Percentiles rank a stretch among this genome's conserved stretches.
Conservation (phyloP, 1,140 invertebrate genomes). For the Drosophila hydei region DNA sequence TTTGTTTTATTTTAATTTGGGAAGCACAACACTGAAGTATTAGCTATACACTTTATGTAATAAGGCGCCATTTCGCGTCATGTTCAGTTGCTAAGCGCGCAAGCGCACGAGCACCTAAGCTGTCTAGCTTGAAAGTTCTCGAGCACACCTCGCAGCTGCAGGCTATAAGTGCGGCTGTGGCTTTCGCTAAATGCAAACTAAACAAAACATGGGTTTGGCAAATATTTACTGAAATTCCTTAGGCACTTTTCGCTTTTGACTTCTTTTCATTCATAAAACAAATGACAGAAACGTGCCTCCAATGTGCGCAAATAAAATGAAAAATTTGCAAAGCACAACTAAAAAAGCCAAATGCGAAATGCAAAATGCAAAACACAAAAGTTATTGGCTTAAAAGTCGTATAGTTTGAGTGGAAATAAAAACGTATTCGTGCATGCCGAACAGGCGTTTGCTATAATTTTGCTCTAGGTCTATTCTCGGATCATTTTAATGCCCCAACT, state of each 20-base stretch:
- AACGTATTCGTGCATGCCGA: constrained; percentile 44
- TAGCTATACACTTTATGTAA: constrained; percentile 68
- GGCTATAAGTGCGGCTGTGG: constrained; percentile 16
- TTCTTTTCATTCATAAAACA: constrained; percentile 59
- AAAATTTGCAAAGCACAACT: constrained; percentile 8
- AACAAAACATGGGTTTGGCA: constrained; percentile 49
- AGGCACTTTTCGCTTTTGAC: background rate
- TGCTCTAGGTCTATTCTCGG: background rate
- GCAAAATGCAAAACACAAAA: constrained; percentile 9
- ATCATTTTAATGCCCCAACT: constrained; percentile 41
- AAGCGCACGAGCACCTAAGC: background rate
- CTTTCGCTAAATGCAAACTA: constrained; percentile 48
- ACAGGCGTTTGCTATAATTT: constrained; percentile 16
- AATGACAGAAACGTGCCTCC: constrained; percentile 66
- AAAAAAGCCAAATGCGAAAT: constrained; percentile 7
- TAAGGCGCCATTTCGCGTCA: constrained; percentile 15
- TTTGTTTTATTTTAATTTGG: constrained; percentile 32
- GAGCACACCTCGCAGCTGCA: constrained; percentile 41
- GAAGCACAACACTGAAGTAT: constrained; percentile 50
- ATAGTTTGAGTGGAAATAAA: background rate
- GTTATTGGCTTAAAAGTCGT: background rate
- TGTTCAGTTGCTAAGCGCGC: constrained; percentile 18
- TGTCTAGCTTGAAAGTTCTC: constrained; percentile 41
- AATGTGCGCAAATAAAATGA: constrained; percentile 38
- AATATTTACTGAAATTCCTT: constrained; percentile 63